Evolutionary conservation across 2,113 vertebrate species (phyloP).

Genomic region (Porphyrio hochstetteri): DNA sequence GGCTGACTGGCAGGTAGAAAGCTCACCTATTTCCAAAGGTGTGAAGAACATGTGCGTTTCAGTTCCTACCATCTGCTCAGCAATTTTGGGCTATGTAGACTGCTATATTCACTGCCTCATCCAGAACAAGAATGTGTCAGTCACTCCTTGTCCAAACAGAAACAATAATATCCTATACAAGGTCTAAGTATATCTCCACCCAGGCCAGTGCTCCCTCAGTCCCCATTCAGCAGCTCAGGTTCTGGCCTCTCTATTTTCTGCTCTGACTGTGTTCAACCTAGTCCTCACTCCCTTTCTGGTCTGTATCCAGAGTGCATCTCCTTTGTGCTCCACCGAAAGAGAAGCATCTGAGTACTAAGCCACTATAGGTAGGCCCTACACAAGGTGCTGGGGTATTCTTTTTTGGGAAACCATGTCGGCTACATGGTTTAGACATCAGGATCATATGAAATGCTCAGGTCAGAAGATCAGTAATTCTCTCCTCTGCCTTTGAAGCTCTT

Average conservation of each 20-base stretch:
- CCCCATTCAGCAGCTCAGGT: background rate
- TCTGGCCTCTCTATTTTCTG: background rate
- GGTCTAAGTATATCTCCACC: background rate
- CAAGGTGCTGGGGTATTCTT: background rate
- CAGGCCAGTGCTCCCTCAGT: fast-evolving
- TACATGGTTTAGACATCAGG: background rate
- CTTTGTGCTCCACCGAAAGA: background rate
- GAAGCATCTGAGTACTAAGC: background rate
- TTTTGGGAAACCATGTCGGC: background rate
- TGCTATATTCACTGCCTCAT: background rate
- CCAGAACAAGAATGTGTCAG: background rate
- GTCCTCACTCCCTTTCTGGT: background rate
- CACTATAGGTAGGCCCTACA: background rate
- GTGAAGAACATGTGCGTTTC: background rate
- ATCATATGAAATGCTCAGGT: background rate
- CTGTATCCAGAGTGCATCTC: background rate
- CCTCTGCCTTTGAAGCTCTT: background rate
- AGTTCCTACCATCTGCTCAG: background rate
- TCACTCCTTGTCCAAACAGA: background rate
- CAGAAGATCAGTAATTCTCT: background rate
- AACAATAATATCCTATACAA: background rate
- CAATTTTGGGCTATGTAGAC: background rate
- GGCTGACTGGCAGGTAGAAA: background rate
- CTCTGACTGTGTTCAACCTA: background rate
- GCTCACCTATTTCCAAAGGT: background rate